Evolutionary conservation across 2,797 vertebrate species (phyloP).

Genomic region (Sebastes vulpes): DNA sequence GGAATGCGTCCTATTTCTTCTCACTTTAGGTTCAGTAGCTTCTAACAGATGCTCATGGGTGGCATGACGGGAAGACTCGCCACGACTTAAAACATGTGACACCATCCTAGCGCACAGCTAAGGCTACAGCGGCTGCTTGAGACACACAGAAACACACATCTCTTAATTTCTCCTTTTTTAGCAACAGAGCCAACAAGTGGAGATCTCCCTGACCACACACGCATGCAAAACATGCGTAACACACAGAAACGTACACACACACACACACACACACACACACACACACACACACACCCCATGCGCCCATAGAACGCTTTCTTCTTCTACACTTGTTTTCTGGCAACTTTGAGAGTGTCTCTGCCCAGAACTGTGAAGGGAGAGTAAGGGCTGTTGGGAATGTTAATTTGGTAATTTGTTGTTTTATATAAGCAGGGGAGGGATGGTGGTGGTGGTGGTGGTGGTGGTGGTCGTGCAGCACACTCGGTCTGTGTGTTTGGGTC

Average conservation of each 20-base stretch:
- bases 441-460: slow-evolving; percentile 19
- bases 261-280: slow-evolving; percentile 34
- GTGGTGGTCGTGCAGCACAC: slow-evolving; percentile 32
- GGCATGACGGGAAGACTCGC: slow-evolving; percentile 52
- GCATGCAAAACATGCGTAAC: slow-evolving; percentile 6
- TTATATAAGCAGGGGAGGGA: slow-evolving; percentile 69
- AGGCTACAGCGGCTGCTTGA: background rate
- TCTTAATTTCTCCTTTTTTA: slow-evolving; percentile 2
- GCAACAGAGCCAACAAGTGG: slow-evolving; percentile 23
- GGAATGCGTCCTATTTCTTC: slow-evolving; percentile 56
- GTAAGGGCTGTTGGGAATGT: slow-evolving; percentile 76
- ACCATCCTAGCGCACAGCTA: slow-evolving; percentile 24
- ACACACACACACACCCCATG: slow-evolving; percentile 39
- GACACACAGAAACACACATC: background rate
- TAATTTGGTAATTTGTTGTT: slow-evolving; percentile 85
- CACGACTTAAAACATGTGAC: slow-evolving; percentile 74
- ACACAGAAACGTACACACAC: slow-evolving; percentile 30
- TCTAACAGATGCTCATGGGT: slow-evolving; percentile 62
- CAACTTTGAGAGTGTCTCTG: slow-evolving; percentile 60
- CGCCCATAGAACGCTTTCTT: slow-evolving; percentile 43
- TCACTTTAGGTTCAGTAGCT: slow-evolving; percentile 38
- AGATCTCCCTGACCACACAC: slow-evolving; percentile 19
- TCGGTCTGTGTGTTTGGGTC: slow-evolving; percentile 52
- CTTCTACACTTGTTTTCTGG: slow-evolving; percentile 68
- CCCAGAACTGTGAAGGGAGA: slow-evolving; percentile 69